These are phyloP conservation scores for Saccostrea echinata DNA, from an alignment of 1,140 invertebrate species.

Conservation along the genomic window DNA sequence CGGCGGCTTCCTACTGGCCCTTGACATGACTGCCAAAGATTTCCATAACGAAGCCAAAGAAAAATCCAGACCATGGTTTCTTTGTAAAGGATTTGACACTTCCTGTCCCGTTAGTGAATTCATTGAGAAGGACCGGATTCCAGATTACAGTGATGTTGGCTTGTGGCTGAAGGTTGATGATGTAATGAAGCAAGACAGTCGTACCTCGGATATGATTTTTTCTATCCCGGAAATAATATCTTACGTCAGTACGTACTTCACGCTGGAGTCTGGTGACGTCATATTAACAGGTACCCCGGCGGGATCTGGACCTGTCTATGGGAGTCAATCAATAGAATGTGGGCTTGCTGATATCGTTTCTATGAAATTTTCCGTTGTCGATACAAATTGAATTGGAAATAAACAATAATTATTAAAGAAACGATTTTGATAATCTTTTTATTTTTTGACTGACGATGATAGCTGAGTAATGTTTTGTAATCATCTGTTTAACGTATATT, in stretches of 20 bases:
- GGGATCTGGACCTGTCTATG: slow-evolving; percentile 85
- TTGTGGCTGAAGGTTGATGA: slow-evolving; percentile 83
- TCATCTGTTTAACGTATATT: too few species aligned
- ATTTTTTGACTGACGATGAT: neutral
- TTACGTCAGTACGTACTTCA: slow-evolving; percentile 87
- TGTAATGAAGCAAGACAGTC: slow-evolving; percentile 77
- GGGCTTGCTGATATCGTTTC: slow-evolving; percentile 83
- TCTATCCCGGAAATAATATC: slow-evolving; percentile 85
- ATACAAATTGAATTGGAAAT: slow-evolving; percentile 41
- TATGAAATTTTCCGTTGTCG: slow-evolving; percentile 81
- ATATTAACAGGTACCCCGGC: slow-evolving; percentile 89
- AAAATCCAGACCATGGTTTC: slow-evolving; percentile 86
- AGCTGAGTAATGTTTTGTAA: neutral
- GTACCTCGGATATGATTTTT: slow-evolving; percentile 88
- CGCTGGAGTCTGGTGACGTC: slow-evolving; percentile 88
- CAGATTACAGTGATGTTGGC: slow-evolving; percentile 84
- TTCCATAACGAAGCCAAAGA: slow-evolving; percentile 84
- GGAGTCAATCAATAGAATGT: slow-evolving; percentile 87
- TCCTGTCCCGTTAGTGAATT: slow-evolving; percentile 89
- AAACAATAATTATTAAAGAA: neutral
- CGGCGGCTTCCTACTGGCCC: slow-evolving; percentile 87
- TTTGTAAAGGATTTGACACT: slow-evolving; percentile 91
- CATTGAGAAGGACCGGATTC: slow-evolving; percentile 83
- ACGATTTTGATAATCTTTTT: neutral
- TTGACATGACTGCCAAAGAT: slow-evolving; percentile 88